Base-by-base conservation (phyloP, 2,888 invertebrate species). In the Heliconius charithonia region DNA sequence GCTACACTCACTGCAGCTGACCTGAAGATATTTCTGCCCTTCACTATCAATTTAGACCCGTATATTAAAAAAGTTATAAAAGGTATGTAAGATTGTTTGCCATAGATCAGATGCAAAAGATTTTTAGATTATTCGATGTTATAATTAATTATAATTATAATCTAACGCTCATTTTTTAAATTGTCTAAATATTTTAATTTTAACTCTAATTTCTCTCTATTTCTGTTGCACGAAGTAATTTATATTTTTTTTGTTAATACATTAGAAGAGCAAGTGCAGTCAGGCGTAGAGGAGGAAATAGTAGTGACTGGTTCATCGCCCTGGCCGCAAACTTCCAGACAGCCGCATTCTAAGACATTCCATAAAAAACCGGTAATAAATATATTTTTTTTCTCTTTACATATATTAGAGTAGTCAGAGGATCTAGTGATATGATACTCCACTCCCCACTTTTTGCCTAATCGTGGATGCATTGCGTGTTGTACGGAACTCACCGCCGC, bases 11-110 rank as follows among this genome's bases (percentile, higher is more conserved):
- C 98, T 67, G 97, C 98, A 13, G 97, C 97, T 66, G 98, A 98
- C 89, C 96, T 99, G 87, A 98, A 98, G 89, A 97, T 99, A 87
- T 99, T 99, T 93, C 95, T 99, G 81, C 99, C 99, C 0, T 99
- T 99, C 91, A 99, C 99, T 25, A 99, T 99, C 86, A 99, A 99
- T 92, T 95, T 99, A 77, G 99, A 99, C 95, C 99, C 99, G 0
- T 99, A 99, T 89, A 96, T 99, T 81, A 97, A 99, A 89, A 99
- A 99, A 95, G 97, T 98, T 78, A 98, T 99, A 79, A 98, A 99
- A 96, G 99, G 98, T 98, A 84, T 37, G 41, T 12, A 25, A n/a
- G 1, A 13, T 19, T 25, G 25, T 45, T 41, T 13, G 16, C n/a
- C 13, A 6, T 37, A 37, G 32, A 37, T 37, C 32, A 37, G n/a